Percentiles rank a stretch among this genome's conserved stretches.
Evolutionary conservation across 2,113 vertebrate genomes (phyloP).

Genomic region (Sterrhoptilus dennistouni): DNA sequence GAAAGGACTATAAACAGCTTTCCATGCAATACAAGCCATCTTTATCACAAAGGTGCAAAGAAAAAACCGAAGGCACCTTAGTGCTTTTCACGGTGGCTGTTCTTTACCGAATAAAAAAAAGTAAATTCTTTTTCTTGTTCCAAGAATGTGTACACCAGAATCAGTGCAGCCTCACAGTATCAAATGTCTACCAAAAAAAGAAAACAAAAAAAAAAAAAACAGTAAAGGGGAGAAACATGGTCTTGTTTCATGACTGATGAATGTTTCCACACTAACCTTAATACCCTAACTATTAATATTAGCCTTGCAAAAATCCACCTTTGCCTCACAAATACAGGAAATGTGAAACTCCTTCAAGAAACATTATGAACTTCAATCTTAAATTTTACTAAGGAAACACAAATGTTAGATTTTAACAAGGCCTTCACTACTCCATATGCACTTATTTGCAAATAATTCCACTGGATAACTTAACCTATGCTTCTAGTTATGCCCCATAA

Average conservation of each 20-base stretch:
- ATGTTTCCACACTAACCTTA: not conserved
- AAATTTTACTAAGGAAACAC: not conserved
- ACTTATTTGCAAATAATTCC: not conserved
- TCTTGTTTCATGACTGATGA: not conserved
- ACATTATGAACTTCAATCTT: not conserved
- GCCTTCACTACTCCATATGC: not conserved
- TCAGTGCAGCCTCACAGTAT: not conserved
- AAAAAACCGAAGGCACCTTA: not conserved
- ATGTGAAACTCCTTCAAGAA: not conserved
- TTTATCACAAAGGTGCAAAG: not conserved
- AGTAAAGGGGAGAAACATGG: accelerated
- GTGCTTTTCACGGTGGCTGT: not conserved
- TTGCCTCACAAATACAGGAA: not conserved
- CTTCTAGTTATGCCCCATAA: not conserved
- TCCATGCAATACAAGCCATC: not conserved
- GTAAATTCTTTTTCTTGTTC: accelerated
- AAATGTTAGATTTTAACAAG: not conserved
- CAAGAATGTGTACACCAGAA: not conserved
- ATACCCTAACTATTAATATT: not conserved
- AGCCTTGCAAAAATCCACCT: not conserved
- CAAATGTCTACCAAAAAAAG: not conserved
- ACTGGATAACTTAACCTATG: not conserved
- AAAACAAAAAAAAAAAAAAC: not conserved
- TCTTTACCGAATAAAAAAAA: not conserved
- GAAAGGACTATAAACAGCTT: not conserved